Percentiles rank a stretch among this genome's conserved stretches.
Evolutionary conservation across 2,113 vertebrate species (phyloP).

Genomic region (Syngnathus typhle): DNA sequence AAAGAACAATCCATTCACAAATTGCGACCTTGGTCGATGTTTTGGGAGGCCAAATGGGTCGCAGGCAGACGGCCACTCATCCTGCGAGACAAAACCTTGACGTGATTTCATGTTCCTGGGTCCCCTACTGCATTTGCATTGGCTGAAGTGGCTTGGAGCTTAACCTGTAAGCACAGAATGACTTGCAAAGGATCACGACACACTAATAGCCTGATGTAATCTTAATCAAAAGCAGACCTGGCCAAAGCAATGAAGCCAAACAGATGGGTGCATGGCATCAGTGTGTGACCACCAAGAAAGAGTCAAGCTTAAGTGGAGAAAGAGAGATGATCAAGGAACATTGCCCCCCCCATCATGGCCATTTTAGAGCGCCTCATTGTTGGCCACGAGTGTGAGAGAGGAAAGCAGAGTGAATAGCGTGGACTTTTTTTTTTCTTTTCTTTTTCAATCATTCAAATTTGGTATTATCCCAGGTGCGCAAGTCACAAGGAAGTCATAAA

Average conservation of each 20-base stretch:
- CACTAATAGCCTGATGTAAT: conserved; percentile 72
- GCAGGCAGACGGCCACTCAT: conserved; percentile 35
- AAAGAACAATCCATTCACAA: conserved; percentile 62
- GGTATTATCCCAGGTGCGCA: too few species aligned
- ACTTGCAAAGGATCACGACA: conserved; percentile 66
- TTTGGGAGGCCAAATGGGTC: conserved; percentile 52
- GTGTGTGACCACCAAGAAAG: conserved; percentile 63
- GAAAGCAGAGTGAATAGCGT: too few species aligned
- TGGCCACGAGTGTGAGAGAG: background rate
- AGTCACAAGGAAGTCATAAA: too few species aligned
- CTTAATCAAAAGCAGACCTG: conserved; percentile 63
- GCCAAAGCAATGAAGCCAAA: conserved; percentile 69
- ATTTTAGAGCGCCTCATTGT: background rate
- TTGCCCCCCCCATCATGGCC: background rate
- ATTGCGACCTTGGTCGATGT: conserved; percentile 54
- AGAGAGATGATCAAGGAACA: conserved; percentile 31
- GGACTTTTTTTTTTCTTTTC: too few species aligned
- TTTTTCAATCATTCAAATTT: too few species aligned
- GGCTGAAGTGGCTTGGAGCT: conserved; percentile 51
- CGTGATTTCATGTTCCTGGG: conserved; percentile 60
- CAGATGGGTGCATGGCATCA: conserved; percentile 69
- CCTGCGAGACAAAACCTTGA: conserved; percentile 37
- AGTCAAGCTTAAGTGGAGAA: conserved; percentile 36
- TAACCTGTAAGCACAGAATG: conserved; percentile 68
- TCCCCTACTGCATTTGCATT: conserved; percentile 34